These are phyloP conservation scores for Rutpela maculata DNA, from an alignment of 2,888 invertebrate genomes.

Conservation along the genomic window DNA sequence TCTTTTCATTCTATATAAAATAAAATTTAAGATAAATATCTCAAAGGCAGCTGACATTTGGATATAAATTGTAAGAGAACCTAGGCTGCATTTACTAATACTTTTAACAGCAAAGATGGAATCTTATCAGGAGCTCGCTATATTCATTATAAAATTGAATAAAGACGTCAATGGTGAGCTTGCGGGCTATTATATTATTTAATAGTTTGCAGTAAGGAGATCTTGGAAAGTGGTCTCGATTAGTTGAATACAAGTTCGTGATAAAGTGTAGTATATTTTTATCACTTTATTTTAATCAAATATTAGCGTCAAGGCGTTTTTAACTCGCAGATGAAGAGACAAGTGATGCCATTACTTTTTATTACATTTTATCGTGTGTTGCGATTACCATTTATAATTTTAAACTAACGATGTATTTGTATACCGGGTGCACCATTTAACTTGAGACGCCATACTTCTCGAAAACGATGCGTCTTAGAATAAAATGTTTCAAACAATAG, in stretches of 20 bases:
- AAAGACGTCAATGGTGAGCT: conserved; percentile 26
- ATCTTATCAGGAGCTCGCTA: conserved; percentile 38
- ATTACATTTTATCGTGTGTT: neutral
- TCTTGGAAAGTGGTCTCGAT: conserved; percentile 11
- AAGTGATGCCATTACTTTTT: neutral
- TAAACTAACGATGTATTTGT: too few relatives aligned
- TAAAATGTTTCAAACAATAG: too few relatives aligned
- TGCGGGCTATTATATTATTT: conserved; percentile 6
- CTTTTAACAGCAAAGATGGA: conserved; percentile 43
- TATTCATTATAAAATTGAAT: conserved; percentile 30
- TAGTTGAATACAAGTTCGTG: conserved; percentile 4
- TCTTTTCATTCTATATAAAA: conserved; percentile 34
- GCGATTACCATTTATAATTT: neutral
- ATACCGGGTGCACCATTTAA: too few relatives aligned
- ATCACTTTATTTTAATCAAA: neutral
- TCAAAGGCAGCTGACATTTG: conserved; percentile 43
- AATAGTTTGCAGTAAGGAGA: conserved; percentile 16
- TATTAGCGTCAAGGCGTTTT: neutral
- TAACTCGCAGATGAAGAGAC: neutral
- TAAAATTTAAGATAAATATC: conserved; percentile 48
- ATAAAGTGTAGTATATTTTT: conserved; percentile 1
- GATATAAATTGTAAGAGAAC: conserved; percentile 35
- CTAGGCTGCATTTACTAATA: conserved; percentile 37
- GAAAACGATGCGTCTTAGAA: too few relatives aligned
- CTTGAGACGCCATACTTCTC: too few relatives aligned